Conservation (phyloP, 2,113 vertebrate genomes). For the Phasianus colchicus region DNA sequence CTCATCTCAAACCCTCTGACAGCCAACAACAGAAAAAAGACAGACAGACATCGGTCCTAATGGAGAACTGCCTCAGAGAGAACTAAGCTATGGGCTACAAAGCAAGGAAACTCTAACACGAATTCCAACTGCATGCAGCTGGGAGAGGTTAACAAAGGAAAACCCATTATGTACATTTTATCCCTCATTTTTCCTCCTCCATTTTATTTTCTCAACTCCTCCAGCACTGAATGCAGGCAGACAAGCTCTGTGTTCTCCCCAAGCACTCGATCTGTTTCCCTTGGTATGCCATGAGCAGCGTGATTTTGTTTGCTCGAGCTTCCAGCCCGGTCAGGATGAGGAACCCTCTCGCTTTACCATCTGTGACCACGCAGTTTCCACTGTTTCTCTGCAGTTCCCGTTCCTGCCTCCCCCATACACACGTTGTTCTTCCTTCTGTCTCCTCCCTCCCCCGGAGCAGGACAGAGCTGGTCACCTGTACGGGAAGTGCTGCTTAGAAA, state of each 20-base stretch:
- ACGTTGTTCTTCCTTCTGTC: constrained; percentile 38
- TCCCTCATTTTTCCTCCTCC: not conserved
- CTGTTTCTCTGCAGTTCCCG: not conserved
- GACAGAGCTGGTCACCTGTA: not conserved
- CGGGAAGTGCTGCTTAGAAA: not conserved
- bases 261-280: not conserved
- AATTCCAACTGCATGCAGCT: not conserved
- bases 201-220: not conserved
- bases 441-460: constrained; percentile 19
- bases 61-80: not conserved
- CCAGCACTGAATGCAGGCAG: not conserved
- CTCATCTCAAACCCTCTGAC: not conserved
- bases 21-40: not conserved
- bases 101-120: not conserved
- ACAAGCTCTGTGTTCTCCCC: not conserved
- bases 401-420: constrained; percentile 20
- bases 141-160: not conserved
- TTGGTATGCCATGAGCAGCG: not conserved
- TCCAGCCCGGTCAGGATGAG: not conserved
- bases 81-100: not conserved
- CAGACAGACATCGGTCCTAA: not conserved
- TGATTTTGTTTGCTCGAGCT: not conserved
- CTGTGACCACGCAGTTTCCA: not conserved
- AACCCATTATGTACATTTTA: not conserved
- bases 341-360: constrained; percentile 53